These are phyloP conservation scores for Tautogolabrus adspersus DNA, from an alignment of 2,113 vertebrate genomes.

Conservation along the genomic window DNA sequence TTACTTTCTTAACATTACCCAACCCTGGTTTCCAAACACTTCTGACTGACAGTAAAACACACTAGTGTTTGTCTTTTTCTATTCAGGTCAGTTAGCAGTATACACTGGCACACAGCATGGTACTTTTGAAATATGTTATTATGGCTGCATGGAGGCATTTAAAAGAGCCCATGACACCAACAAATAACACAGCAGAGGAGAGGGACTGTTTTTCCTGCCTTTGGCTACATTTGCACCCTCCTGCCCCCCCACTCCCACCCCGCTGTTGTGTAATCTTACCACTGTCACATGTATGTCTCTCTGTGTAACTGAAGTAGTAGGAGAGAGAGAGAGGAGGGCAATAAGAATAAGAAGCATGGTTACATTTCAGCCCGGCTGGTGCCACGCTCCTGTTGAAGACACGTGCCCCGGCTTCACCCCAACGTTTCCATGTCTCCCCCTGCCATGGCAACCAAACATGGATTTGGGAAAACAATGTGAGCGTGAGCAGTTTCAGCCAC, in stretches of 20 bases:
- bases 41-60: constrained; percentile 14
- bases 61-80: constrained; percentile 30
- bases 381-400: constrained; percentile 49
- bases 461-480: constrained; percentile 59
- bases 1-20: background rate
- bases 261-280: constrained; percentile 50
- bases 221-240: constrained; percentile 43
- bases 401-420: constrained; percentile 29
- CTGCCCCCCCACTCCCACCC: background rate
- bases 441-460: constrained; percentile 71
- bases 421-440: constrained; percentile 45
- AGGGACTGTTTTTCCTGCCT: constrained; percentile 44
- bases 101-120: constrained; percentile 46
- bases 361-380: constrained; percentile 39
- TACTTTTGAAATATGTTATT: constrained; percentile 47
- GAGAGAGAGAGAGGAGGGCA: constrained; percentile 8
- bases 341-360: constrained; percentile 48
- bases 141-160: constrained; percentile 41
- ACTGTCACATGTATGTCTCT: constrained; percentile 44
- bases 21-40: constrained; percentile 22
- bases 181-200: constrained; percentile 50
- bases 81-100: constrained; percentile 32
- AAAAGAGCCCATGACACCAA: constrained; percentile 47
- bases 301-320: constrained; percentile 53
- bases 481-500: constrained; percentile 31